A percentile compares a stretch with the other conserved stretches of the same genome.
Evolutionary conservation across 2,113 vertebrate genomes (phyloP).

Genomic region (Heterocephalus glaber): DNA sequence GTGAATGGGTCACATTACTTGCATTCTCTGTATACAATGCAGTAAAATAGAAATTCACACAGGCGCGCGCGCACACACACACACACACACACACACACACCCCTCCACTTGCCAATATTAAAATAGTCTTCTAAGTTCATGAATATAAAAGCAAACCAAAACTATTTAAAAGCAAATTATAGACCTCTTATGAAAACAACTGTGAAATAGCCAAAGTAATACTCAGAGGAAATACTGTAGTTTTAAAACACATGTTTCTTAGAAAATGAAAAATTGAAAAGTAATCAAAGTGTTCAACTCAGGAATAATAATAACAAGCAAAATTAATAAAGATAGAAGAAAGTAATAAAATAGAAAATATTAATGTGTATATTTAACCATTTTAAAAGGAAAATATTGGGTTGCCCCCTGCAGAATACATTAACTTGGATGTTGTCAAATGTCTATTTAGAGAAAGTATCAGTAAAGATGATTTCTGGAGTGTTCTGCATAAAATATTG

Average conservation of each 20-base stretch:
- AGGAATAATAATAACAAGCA: not conserved
- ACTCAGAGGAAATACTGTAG: not conserved
- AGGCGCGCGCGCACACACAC: not conserved
- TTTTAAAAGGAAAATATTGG: not conserved
- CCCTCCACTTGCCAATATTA: not conserved
- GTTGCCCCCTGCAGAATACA: not conserved
- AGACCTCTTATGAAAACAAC: not conserved
- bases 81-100: not conserved
- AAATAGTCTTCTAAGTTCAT: not conserved
- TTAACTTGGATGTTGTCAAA: not conserved
- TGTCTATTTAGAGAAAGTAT: not conserved
- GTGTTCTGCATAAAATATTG: conserved; percentile 16
- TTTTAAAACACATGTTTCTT: not conserved
- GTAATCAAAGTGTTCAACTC: not conserved
- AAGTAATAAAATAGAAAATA: conserved; percentile 33
- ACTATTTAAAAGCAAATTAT: conserved; percentile 39
- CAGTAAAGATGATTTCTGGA: conserved; percentile 7
- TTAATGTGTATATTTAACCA: not conserved
- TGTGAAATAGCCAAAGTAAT: not conserved
- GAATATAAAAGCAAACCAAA: not conserved
- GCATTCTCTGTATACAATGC: not conserved
- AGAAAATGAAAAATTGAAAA: conserved; percentile 24
- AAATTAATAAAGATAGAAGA: not conserved
- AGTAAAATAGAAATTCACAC: conserved; percentile 2
- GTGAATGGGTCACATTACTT: not conserved